phyloP scores from a whole-genome alignment of 2,888 invertebrate species.

The Aphodius granarius region DNA sequence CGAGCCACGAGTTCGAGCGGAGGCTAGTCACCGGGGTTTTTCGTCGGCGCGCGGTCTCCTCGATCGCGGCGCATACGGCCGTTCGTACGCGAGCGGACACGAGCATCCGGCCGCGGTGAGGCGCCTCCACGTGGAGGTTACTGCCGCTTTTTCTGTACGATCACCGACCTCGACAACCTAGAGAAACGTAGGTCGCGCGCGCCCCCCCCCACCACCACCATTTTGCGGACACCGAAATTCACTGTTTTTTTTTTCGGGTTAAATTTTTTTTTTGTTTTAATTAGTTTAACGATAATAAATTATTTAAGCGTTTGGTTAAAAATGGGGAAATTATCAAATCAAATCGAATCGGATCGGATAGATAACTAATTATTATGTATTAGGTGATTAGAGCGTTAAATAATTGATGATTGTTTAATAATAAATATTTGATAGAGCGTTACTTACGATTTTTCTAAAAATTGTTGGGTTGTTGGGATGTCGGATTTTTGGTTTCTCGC shows the following conservation, averaged over 20 bases:
- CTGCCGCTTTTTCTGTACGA: slow-evolving; percentile 56
- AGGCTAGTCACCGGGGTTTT: slow-evolving; percentile 61
- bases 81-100: slow-evolving; percentile 56
- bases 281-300: too few species aligned
- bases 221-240: too few species aligned
- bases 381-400: too few species aligned
- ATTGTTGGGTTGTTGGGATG: too few species aligned
- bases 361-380: too few species aligned
- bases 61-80: slow-evolving; percentile 43
- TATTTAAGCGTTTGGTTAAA: too few species aligned
- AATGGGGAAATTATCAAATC: too few species aligned
- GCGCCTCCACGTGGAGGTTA: slow-evolving; percentile 58
- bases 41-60: slow-evolving; percentile 33
- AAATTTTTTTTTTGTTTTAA: neutral
- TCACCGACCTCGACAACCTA: slow-evolving; percentile 67
- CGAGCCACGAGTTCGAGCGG: slow-evolving; percentile 50
- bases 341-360: too few species aligned
- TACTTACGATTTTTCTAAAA: too few species aligned
- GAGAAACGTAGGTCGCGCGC: slow-evolving; percentile 61
- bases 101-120: slow-evolving; percentile 54
- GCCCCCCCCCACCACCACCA: slow-evolving; percentile 27
- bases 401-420: too few species aligned
- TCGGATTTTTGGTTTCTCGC: too few species aligned
- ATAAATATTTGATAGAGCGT: too few species aligned
- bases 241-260: neutral